Conservation (phyloP, 2,888 invertebrate genomes). For the Latheticus oryzae region DNA sequence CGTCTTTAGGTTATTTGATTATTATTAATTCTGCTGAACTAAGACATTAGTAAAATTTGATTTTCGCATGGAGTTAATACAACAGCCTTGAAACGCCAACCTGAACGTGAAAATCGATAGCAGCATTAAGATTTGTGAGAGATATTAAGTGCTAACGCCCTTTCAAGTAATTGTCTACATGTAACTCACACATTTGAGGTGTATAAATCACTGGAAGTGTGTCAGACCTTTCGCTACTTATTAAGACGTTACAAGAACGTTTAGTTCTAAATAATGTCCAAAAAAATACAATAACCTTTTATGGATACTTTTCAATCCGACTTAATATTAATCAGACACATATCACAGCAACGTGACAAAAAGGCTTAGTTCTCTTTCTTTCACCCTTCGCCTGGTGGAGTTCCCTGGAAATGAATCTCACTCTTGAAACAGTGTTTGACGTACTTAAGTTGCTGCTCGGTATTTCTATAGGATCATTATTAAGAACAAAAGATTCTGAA, state of each 20-base stretch:
- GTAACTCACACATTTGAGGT: conserved; percentile 17
- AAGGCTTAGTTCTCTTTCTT: conserved; percentile 42
- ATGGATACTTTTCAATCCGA: conserved; percentile 54
- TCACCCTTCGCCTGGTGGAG: conserved; percentile 38
- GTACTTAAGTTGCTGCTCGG: conserved; percentile 54
- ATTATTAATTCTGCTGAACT: conserved; percentile 25
- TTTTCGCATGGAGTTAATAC: conserved; percentile 25
- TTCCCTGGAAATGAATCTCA: conserved; percentile 52
- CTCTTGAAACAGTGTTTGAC: conserved; percentile 58
- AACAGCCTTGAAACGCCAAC: conserved; percentile 24
- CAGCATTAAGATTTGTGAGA: conserved; percentile 27
- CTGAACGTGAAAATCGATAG: conserved; percentile 21
- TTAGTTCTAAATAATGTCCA: conserved; percentile 5
- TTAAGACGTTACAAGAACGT: conserved; percentile 18
- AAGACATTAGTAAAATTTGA: conserved; percentile 8
- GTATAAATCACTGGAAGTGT: conserved; percentile 22
- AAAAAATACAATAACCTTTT: conserved; percentile 20
- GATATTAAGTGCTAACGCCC: conserved; percentile 34
- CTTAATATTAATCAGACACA: conserved; percentile 49
- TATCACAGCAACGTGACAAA: conserved; percentile 56
- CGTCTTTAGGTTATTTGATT: conserved; percentile 16
- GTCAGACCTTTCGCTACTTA: conserved; percentile 29
- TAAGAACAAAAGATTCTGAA: conserved; percentile 65
- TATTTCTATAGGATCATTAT: conserved; percentile 63
- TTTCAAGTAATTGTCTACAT: conserved; percentile 33